phyloP scores from a whole-genome alignment of 2,888 invertebrate species.

The Spatulosminthurus flaviceps region DNA sequence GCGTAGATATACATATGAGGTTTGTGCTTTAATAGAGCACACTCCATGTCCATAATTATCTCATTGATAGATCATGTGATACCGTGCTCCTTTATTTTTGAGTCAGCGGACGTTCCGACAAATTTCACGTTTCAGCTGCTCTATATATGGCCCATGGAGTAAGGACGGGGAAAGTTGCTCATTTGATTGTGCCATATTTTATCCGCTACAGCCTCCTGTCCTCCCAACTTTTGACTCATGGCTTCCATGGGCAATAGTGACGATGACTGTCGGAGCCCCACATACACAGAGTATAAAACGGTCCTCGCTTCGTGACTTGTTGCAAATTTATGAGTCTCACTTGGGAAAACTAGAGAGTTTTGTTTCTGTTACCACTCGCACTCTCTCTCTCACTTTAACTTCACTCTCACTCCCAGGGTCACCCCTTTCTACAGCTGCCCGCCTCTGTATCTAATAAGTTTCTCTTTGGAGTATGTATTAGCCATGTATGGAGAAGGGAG shows the following conservation, averaged over 20 bases:
- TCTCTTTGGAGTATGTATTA: too few species aligned
- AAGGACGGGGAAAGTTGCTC: not conserved
- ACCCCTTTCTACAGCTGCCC: slow-evolving; percentile 8
- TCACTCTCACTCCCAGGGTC: slow-evolving; percentile 32
- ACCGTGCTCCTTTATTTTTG: too few species aligned
- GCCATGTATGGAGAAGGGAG: not conserved
- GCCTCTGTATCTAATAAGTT: too few species aligned
- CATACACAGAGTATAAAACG: slow-evolving; percentile 23
- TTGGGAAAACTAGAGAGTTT: slow-evolving; percentile 24
- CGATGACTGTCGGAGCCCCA: slow-evolving; percentile 19
- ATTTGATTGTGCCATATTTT: slow-evolving; percentile 18
- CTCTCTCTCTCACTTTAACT: slow-evolving; percentile 20
- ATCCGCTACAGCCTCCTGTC: slow-evolving; percentile 7
- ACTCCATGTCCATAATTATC: too few species aligned
- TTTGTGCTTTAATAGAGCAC: too few species aligned
- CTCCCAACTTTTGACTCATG: slow-evolving; percentile 18
- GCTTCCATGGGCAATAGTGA: slow-evolving; percentile 20
- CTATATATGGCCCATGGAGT: too few species aligned
- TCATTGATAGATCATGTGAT: too few species aligned
- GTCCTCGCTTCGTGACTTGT: slow-evolving; percentile 34
- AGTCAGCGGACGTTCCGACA: too few species aligned
- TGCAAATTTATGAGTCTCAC: slow-evolving; percentile 36
- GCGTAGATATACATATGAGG: too few species aligned
- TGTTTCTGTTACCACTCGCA: not conserved
- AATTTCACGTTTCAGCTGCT: too few species aligned